These are phyloP conservation scores for Polyergus mexicanus DNA, from an alignment of 1,140 invertebrate genomes.

Conservation along the genomic window DNA sequence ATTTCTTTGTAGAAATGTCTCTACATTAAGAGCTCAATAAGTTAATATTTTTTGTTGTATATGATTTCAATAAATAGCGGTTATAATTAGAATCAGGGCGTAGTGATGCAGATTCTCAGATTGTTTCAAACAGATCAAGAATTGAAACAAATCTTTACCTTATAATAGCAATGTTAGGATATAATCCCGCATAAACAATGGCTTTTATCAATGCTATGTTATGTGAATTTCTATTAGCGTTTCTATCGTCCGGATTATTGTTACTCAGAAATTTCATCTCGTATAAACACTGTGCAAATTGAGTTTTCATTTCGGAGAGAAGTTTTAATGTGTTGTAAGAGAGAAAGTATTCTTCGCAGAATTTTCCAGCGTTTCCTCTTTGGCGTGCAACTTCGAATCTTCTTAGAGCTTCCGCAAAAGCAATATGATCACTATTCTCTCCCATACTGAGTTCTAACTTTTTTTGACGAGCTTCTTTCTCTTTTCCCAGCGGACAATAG, in stretches of 20 bases:
- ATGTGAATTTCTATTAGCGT: constrained; percentile 91
- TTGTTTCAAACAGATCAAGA: not conserved
- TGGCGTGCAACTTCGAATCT: constrained; percentile 88
- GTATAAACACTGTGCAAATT: constrained; percentile 91
- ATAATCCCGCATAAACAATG: constrained; percentile 94
- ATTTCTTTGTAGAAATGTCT: not conserved
- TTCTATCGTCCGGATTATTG: constrained; percentile 86
- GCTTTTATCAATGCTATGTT: constrained; percentile 93
- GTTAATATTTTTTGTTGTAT: no score
- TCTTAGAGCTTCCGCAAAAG: constrained; percentile 91
- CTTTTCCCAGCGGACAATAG: constrained; percentile 92
- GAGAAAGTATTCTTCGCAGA: constrained; percentile 92
- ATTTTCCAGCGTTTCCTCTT: constrained; percentile 86
- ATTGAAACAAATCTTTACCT: constrained; percentile 76
- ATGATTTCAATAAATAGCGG: not conserved
- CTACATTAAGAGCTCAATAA: no score
- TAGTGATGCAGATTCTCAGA: not conserved
- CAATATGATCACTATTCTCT: constrained; percentile 93
- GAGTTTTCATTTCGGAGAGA: constrained; percentile 93
- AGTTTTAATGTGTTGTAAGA: constrained; percentile 90
- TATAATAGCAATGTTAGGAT: constrained; percentile 94
- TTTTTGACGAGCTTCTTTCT: constrained; percentile 89
- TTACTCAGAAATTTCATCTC: constrained; percentile 91
- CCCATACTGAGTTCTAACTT: constrained; percentile 89
- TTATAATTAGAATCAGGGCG: not conserved